Evolutionary conservation across 2,113 vertebrate genomes (phyloP).

Genomic region (Mesitornis unicolor): DNA sequence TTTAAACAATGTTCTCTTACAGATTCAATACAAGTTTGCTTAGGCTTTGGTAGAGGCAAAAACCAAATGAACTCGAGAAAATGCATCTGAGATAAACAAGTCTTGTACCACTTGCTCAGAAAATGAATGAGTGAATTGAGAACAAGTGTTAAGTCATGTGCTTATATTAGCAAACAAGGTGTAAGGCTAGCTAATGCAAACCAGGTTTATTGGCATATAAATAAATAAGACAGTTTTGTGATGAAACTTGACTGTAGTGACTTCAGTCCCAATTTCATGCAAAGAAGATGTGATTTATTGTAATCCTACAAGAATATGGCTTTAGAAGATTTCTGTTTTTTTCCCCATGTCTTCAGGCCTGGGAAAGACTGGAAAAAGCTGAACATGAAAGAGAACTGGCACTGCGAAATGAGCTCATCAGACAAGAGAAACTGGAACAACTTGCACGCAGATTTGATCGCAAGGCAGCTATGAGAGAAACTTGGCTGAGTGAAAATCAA

Average conservation of each 20-base stretch:
- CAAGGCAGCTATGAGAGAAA: slow-evolving; percentile 97
- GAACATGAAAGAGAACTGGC: slow-evolving; percentile 97
- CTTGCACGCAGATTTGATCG: slow-evolving; percentile 93
- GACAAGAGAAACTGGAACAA: slow-evolving; percentile 98
- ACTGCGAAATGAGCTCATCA: slow-evolving; percentile 92
- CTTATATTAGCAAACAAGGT: background rate
- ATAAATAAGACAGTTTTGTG: background rate
- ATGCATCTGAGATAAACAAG: background rate
- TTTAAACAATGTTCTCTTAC: background rate
- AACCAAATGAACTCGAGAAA: background rate
- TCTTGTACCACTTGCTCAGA: background rate
- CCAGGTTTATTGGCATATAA: background rate
- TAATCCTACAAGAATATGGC: background rate
- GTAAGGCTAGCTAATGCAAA: background rate
- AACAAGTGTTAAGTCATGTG: background rate
- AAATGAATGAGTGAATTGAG: background rate
- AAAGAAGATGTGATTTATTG: background rate
- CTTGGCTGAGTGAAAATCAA: slow-evolving; percentile 97
- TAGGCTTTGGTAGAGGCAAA: background rate
- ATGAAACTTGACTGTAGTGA: background rate
- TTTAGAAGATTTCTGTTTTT: background rate
- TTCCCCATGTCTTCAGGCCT: slow-evolving; percentile 77
- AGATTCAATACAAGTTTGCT: background rate
- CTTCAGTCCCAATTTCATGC: background rate
- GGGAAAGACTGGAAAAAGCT: slow-evolving; percentile 98